A percentile compares a stretch with the other conserved stretches of the same genome.
phyloP scores from a whole-genome alignment of 30 jellyfish, hydroid and myxozoan species.

The Aurelia aurita region DNA sequence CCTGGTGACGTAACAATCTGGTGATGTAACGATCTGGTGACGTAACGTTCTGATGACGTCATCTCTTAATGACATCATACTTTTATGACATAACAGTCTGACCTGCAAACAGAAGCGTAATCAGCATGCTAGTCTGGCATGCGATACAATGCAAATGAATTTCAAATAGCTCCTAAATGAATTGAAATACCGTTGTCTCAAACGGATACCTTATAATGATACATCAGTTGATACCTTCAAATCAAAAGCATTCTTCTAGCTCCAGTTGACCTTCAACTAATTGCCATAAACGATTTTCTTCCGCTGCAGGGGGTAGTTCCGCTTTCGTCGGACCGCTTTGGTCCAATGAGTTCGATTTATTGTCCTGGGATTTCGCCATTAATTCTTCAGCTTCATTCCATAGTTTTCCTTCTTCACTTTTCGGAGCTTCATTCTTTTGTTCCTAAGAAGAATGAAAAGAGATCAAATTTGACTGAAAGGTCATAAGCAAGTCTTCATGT shows the following conservation, averaged over 20 bases:
- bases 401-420: slow-evolving; percentile 34
- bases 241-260: slow-evolving; percentile 77
- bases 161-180: background rate
- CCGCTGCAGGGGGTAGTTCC: slow-evolving; percentile 31
- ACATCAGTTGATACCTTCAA: slow-evolving; percentile 4
- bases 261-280: slow-evolving; percentile 78
- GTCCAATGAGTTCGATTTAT: slow-evolving; percentile 46
- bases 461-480: background rate
- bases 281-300: slow-evolving; percentile 73
- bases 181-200: too few species aligned
- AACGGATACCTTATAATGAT: too few species aligned
- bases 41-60: background rate
- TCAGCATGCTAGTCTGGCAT: background rate
- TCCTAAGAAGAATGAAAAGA: background rate
- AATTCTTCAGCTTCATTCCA: slow-evolving; percentile 72
- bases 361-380: slow-evolving; percentile 55
- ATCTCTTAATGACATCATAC: background rate
- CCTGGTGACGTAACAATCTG: background rate
- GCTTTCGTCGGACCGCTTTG: slow-evolving; percentile 1
- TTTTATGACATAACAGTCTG: background rate
- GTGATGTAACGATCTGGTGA: background rate
- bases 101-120: background rate
- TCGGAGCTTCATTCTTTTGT: slow-evolving; percentile 12
- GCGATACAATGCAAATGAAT: background rate
- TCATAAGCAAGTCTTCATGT: too few species aligned